Evolutionary conservation across 2,888 invertebrate species (phyloP), one percentile per base, ranked within the genome.

Genomic region (Callinectes sapidus): DNA sequence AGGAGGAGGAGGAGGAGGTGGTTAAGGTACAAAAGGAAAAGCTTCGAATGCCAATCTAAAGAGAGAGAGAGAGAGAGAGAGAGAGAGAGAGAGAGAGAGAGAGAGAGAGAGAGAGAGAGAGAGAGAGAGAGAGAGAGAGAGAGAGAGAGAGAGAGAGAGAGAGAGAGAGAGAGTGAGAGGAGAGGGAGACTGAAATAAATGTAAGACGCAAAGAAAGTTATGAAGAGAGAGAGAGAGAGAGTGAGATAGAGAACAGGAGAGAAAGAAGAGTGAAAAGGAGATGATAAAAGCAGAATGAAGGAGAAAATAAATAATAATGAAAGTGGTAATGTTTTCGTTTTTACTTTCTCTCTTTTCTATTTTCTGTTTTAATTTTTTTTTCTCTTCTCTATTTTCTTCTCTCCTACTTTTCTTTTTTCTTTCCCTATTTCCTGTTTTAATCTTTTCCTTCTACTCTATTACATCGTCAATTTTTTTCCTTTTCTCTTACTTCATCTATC

Each of bases 81-180:
- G 87, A 48, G 87, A 48, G 87, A 28, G 42, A 23, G n/a, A 54
- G 8, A 28, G 48, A 54, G 87, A 23, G 28, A 28, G 14, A 42
- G 18, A n/a, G 71, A 71, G 23, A 61, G 71, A n/a, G 71, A 35
- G 35, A 86, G 35, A 86, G 39, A 86, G 86, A 86, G 86, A 86
- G 86, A 81, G 71, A 81, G 81, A 81, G 81, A 81, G 48, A 48
- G 48, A 23, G 48, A 54, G 54, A 54, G 87, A 42, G n/a, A n/a
- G 87, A 42, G 71, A 28, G 28, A 85, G 86, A 42, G 86, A 23
- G 23, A 23, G 35, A 14, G 86, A 42, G 35, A 23, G 86, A 39
- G 42, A 86, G 42, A 35, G 35, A 18, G 39, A 28, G 23, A 28
- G 87, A n/a, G 42, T 1, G n/a, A 87, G 87, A 81, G 32, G 35